phyloP scores from a whole-genome alignment of 2,888 invertebrate species.

The Cerceris ruficornis region DNA sequence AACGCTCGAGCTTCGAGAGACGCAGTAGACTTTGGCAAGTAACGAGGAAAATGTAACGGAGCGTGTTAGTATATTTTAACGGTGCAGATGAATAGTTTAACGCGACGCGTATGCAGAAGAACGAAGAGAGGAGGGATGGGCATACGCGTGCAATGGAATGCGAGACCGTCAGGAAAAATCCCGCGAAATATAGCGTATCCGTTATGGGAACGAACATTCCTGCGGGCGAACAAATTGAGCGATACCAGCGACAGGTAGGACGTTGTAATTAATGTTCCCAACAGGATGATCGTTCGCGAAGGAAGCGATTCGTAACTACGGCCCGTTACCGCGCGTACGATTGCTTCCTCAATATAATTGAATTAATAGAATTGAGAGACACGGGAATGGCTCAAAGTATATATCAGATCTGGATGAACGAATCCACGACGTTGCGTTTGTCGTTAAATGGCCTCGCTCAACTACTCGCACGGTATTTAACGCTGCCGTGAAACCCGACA shows the following conservation, averaged over 20 bases:
- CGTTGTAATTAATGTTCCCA: constrained; percentile 52
- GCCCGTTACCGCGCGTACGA: constrained; percentile 53
- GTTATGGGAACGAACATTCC: constrained; percentile 49
- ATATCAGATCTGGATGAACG: constrained; percentile 42
- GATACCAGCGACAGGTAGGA: constrained; percentile 48
- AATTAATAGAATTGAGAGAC: constrained; percentile 61
- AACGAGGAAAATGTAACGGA: too few relatives aligned
- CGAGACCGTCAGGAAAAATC: constrained; percentile 19
- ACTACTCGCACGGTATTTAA: constrained; percentile 34
- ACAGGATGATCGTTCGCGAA: constrained; percentile 46
- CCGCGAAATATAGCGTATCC: constrained; percentile 42
- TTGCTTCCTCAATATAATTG: constrained; percentile 65
- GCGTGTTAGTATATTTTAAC: neutral
- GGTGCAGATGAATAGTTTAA: neutral
- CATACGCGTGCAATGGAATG: constrained; percentile 8
- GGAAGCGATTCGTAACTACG: constrained; percentile 62
- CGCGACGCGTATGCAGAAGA: neutral
- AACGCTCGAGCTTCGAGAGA: too few relatives aligned
- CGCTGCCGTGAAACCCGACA: constrained; percentile 19
- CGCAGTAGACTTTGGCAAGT: too few relatives aligned
- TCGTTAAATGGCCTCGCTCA: constrained; percentile 6
- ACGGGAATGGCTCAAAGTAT: constrained; percentile 29
- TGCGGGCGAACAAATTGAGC: constrained; percentile 55
- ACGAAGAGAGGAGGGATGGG: neutral
- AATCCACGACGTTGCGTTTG: constrained; percentile 21